These are phyloP conservation scores for Pollenia griseotomentosa DNA, from an alignment of 2,888 invertebrate genomes.

Conservation along the genomic window DNA sequence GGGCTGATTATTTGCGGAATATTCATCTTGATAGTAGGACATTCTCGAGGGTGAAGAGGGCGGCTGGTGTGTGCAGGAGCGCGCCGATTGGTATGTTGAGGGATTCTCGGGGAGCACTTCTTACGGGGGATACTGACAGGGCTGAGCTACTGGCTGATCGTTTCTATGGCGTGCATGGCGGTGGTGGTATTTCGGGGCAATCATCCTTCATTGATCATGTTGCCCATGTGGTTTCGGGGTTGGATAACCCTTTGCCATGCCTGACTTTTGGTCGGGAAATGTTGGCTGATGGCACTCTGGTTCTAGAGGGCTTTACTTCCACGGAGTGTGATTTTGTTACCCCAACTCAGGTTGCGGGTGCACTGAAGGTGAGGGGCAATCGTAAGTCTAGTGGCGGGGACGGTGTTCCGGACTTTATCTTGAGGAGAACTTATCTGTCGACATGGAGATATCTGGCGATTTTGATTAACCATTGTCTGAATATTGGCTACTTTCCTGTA, in stretches of 20 bases:
- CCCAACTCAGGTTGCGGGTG: neutral
- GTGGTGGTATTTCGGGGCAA: too few relatives aligned
- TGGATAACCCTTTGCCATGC: neutral
- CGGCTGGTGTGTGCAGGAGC: neutral
- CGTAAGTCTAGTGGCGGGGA: neutral
- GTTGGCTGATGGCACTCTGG: neutral
- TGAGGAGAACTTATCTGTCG: neutral
- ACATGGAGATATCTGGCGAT: neutral
- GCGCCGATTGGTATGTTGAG: neutral
- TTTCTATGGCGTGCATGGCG: neutral
- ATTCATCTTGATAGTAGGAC: neutral
- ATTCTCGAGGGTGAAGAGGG: neutral
- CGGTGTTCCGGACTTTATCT: slow-evolving; percentile 1
- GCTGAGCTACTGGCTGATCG: neutral
- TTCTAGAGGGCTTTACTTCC: neutral
- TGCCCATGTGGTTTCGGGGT: neutral
- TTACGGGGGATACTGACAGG: neutral
- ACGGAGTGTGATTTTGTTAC: neutral
- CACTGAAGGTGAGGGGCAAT: neutral
- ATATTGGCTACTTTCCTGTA: slow-evolving; percentile 25
- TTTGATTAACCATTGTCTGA: slow-evolving; percentile 26
- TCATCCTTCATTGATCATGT: neutral
- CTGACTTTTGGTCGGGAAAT: neutral
- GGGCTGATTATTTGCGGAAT: neutral
- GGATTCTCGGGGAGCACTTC: neutral